A percentile compares a stretch with the other conserved stretches of the same genome.
phyloP scores from a whole-genome alignment of 2,797 vertebrate species.

The Sebastes taczanowskii region DNA sequence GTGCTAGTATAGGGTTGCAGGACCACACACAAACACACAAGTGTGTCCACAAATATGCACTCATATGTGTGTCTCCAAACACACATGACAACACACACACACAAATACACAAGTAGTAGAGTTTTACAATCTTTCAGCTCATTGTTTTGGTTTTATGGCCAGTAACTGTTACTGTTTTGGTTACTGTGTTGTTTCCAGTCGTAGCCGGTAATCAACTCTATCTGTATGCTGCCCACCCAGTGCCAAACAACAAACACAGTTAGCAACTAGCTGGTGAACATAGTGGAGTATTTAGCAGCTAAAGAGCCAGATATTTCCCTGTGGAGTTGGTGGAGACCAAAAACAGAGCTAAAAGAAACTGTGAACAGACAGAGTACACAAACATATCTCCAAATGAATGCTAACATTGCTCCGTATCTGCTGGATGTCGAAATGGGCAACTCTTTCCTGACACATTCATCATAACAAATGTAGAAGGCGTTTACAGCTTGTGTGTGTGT shows the following conservation, averaged over 20 bases:
- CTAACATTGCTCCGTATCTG: neutral
- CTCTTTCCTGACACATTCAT: neutral
- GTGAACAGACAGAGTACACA: neutral
- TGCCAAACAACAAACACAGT: neutral
- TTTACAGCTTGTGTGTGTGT: neutral
- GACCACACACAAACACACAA: slow-evolving; percentile 66
- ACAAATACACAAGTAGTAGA: slow-evolving; percentile 11
- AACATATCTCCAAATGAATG: neutral
- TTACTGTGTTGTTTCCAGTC: neutral
- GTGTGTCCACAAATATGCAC: slow-evolving; percentile 23
- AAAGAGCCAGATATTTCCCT: neutral
- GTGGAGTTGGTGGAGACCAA: neutral
- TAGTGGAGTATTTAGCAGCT: neutral
- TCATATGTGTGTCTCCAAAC: neutral
- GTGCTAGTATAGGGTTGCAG: slow-evolving; percentile 30
- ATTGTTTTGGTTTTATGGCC: neutral
- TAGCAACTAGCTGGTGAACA: neutral
- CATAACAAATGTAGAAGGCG: neutral
- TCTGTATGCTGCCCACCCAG: neutral
- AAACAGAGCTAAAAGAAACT: neutral
- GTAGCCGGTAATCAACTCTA: neutral
- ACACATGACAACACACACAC: slow-evolving; percentile 28
- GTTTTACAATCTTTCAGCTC: neutral
- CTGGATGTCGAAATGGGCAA: neutral
- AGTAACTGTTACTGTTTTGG: neutral